phyloP scores from a whole-genome alignment of 2,888 invertebrate species.

The Pyrgus malvae region DNA sequence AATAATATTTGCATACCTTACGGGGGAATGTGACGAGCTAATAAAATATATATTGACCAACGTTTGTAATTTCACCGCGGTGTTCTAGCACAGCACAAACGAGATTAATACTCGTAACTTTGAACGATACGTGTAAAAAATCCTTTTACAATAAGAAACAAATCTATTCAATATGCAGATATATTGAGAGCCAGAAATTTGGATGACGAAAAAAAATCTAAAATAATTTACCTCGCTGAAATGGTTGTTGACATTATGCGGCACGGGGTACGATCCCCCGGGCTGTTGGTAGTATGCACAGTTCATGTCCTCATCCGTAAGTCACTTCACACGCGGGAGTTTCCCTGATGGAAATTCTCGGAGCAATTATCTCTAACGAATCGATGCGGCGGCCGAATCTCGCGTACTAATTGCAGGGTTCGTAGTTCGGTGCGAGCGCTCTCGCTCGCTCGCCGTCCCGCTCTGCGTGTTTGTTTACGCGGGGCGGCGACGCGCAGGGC shows the following conservation, averaged over 20 bases:
- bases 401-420: slow-evolving; percentile 80
- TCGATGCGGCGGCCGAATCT: slow-evolving; percentile 80
- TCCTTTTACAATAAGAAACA: no score
- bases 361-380: slow-evolving; percentile 79
- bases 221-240: slow-evolving; percentile 69
- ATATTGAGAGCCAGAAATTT: no score
- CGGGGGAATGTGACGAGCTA: no score
- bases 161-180: no score
- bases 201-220: no score
- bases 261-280: slow-evolving; percentile 68
- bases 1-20: no score
- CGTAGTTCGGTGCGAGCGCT: slow-evolving; percentile 49
- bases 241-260: slow-evolving; percentile 70
- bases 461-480: slow-evolving; percentile 62
- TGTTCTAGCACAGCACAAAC: no score
- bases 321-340: slow-evolving; percentile 59
- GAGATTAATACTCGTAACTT: no score
- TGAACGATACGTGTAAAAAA: no score
- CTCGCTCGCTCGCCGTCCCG: slow-evolving; percentile 54
- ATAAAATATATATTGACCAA: no score
- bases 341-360: slow-evolving; percentile 58
- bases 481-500: slow-evolving; percentile 71
- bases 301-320: slow-evolving; percentile 70
- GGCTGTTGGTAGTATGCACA: slow-evolving; percentile 77
- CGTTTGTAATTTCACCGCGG: no score